These are phyloP conservation scores for Tridacna gigas DNA, from an alignment of 2,888 invertebrate species.

Conservation along the genomic window DNA sequence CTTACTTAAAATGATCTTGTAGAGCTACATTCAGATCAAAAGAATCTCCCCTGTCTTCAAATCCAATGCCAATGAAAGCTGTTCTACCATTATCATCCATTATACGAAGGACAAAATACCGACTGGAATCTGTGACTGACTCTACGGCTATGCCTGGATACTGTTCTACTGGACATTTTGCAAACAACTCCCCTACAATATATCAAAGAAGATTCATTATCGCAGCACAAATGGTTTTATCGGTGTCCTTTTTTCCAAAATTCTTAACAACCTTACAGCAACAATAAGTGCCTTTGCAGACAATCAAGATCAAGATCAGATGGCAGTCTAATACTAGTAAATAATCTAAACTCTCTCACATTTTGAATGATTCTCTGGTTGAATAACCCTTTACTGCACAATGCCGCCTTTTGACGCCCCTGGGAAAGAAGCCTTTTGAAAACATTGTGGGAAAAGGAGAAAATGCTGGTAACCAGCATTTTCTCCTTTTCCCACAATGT, in stretches of 20 bases:
- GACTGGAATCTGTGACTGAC: slow-evolving; percentile 97
- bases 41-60: slow-evolving; percentile 98
- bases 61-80: slow-evolving; percentile 98
- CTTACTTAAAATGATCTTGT: slow-evolving; percentile 97
- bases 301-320: no score
- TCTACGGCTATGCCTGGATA: slow-evolving; percentile 98
- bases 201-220: background rate
- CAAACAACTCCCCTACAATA: slow-evolving; percentile 92
- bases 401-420: no score
- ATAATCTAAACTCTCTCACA: no score
- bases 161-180: slow-evolving; percentile 96
- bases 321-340: no score
- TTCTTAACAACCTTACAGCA: no score
- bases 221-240: background rate
- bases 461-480: background rate
- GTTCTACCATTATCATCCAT: slow-evolving; percentile 95
- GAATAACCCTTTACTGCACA: no score
- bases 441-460: background rate
- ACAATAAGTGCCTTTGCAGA: no score
- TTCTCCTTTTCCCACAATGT: background rate
- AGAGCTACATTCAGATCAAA: slow-evolving; percentile 99
- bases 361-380: no score
- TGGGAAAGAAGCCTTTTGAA: background rate
- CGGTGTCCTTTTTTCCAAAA: background rate
- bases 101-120: slow-evolving; percentile 98